phyloP scores from a whole-genome alignment of 1,140 invertebrate species.

The Sminthurinus signatus region DNA sequence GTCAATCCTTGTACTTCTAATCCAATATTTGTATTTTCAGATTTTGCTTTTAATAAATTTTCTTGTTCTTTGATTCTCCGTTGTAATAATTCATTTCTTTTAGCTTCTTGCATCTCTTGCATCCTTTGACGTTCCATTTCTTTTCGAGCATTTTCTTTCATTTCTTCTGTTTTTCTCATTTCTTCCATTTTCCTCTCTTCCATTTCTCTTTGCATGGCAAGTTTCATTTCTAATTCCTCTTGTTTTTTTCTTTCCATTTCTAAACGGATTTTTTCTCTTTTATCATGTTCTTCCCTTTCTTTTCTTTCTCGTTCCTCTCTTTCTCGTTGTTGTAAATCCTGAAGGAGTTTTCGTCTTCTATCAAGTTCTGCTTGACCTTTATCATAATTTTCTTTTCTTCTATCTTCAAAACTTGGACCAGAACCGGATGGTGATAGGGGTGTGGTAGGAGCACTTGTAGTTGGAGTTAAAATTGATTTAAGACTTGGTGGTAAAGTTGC shows the following conservation, averaged over 20 bases:
- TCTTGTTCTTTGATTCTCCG: slow-evolving; percentile 82
- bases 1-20: slow-evolving; percentile 73
- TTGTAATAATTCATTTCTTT: slow-evolving; percentile 74
- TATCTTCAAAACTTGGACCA: slow-evolving; percentile 85
- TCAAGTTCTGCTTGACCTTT: slow-evolving; percentile 97
- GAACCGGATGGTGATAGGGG: slow-evolving; percentile 27
- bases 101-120: slow-evolving; percentile 92
- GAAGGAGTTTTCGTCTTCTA: slow-evolving; percentile 72
- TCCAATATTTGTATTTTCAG: slow-evolving; percentile 76
- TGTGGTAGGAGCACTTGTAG: slow-evolving; percentile 22
- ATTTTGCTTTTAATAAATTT: slow-evolving; percentile 79
- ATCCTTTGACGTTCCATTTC: slow-evolving; percentile 86
- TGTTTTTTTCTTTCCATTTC: slow-evolving; percentile 61
- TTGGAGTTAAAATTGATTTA: slow-evolving; percentile 30
- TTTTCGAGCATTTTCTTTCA: slow-evolving; percentile 70
- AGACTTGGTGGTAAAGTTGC: slow-evolving; percentile 71
- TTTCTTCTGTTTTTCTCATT: slow-evolving; percentile 63
- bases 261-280: slow-evolving; percentile 58
- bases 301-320: slow-evolving; percentile 86
- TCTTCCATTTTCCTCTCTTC: slow-evolving; percentile 66
- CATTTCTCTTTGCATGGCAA: slow-evolving; percentile 73
- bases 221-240: slow-evolving; percentile 64
- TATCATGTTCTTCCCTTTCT: slow-evolving; percentile 79
- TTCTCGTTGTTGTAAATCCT: slow-evolving; percentile 80
- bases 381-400: slow-evolving; percentile 94